Base-by-base conservation (phyloP, 2,113 vertebrate genomes). In the Andinoacara biseriatus region DNA sequence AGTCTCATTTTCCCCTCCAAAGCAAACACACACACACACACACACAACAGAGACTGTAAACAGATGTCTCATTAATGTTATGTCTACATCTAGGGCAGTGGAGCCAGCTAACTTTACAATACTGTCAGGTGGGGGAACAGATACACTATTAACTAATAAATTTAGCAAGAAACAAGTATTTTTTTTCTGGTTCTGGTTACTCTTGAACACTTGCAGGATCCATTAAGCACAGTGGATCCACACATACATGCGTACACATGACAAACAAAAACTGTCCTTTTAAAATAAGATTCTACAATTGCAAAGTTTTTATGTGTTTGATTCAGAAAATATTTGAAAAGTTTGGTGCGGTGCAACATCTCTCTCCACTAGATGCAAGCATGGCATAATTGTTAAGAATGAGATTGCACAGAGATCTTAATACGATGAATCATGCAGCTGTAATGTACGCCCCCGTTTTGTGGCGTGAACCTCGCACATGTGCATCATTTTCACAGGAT, bases 51-150 rank as follows among this genome's bases (percentile, higher is more conserved):
- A 33, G 26, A 56, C 82, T 78, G 76, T 85, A 88, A 93, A 85
- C 89, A 91, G 76, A 91, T 85, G 90, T 93, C 83, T 91, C 87
- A 90, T 91, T 89, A 87, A 84, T 80, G 80, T 72, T 82, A 65
- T 83, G 87, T 90, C 52, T 72, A 87, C 86, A 88, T 80, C 31
- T 76, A 85, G 85, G 83, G 58, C 88, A 88, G 17, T 82, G 31
- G 8, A 58, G 46, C 80, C 84, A 86, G 87, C 61, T 87, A 77
- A 77, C 43, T 56, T 84, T 77, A 78, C 62, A 62, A 52, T 78
- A 31, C 82, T 82, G 80, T 90, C 84, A 85, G 62, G 67, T 58
- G 59, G 54, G 75, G 35, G 33, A 89, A 61, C 74, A 82, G 56
- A 81, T 57, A 80, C 17, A 86, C 1, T 38, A 69, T 33, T 81